Evolutionary conservation across 1,140 invertebrate genomes (phyloP).

Genomic region (Aricia agestis): DNA sequence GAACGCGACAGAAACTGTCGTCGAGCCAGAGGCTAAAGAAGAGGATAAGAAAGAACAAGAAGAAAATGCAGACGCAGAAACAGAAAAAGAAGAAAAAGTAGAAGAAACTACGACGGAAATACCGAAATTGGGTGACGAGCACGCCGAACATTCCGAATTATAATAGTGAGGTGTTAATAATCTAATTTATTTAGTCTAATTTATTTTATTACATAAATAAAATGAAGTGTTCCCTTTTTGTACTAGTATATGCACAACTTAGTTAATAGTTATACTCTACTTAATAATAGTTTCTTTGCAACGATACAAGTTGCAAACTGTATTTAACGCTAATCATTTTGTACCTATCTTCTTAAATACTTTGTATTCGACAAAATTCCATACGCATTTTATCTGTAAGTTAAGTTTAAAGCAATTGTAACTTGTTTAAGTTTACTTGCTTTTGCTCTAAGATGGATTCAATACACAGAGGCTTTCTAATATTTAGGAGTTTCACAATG

Average conservation of each 20-base stretch:
- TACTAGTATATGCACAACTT: constrained; percentile 44
- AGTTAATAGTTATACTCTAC: constrained; percentile 9
- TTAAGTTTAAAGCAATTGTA: constrained; percentile 7
- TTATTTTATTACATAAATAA: constrained; percentile 59
- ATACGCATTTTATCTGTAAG: constrained; percentile 2
- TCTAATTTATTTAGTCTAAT: constrained; percentile 68
- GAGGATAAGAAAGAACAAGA: constrained; percentile 34
- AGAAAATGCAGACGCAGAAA: constrained; percentile 40
- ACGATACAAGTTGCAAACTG: background rate
- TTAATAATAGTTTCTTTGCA: background rate
- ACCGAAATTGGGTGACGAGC: constrained; percentile 50
- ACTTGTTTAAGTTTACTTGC: background rate
- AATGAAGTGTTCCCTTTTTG: constrained; percentile 63
- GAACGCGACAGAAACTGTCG: constrained; percentile 59
- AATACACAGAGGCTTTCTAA: background rate
- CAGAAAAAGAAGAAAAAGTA: constrained; percentile 31
- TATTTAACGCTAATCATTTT: background rate
- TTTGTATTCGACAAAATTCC: background rate
- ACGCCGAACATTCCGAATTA: constrained; percentile 74
- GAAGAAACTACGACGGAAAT: constrained; percentile 42
- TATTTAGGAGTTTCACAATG: background rate
- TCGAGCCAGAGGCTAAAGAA: constrained; percentile 48
- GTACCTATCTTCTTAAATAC: background rate
- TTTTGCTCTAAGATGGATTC: background rate
- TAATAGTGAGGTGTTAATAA: constrained; percentile 58